Conservation (phyloP, 2,113 vertebrate species). For the Sula dactylatra region DNA sequence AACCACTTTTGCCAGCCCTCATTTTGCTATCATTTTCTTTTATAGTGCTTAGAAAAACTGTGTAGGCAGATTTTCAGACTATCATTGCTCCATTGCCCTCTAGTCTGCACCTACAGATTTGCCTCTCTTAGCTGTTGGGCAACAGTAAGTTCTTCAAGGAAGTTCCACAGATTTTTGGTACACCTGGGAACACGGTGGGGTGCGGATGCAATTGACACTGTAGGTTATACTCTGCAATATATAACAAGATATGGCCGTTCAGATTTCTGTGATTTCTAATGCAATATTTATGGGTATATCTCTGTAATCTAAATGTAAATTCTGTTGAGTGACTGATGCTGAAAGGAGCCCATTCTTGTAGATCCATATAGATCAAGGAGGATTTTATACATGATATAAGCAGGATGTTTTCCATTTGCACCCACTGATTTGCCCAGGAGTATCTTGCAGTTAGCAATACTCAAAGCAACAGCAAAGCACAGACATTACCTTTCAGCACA, state of each 20-base stretch:
- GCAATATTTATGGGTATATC: background rate
- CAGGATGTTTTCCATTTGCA: background rate
- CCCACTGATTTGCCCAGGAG: background rate
- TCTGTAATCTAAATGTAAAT: background rate
- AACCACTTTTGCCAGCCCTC: background rate
- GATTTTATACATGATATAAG: background rate
- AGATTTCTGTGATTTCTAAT: background rate
- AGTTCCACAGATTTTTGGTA: background rate
- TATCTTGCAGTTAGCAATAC: background rate
- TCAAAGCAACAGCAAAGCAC: background rate
- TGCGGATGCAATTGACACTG: background rate
- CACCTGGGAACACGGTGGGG: accelerated
- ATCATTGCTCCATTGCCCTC: background rate
- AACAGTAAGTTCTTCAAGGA: background rate
- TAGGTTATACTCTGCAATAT: background rate
- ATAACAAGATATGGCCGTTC: background rate
- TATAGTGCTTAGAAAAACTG: background rate
- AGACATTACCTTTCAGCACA: background rate
- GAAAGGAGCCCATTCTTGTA: background rate
- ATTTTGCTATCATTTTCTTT: background rate
- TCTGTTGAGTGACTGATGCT: background rate
- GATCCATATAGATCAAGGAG: background rate
- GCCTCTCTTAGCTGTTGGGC: background rate
- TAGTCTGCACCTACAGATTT: background rate
- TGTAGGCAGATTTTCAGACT: background rate